Evolutionary conservation across 2,113 vertebrate genomes (phyloP), one percentile per base, ranked within the genome.

Genomic region (Myrmecobius fasciatus): DNA sequence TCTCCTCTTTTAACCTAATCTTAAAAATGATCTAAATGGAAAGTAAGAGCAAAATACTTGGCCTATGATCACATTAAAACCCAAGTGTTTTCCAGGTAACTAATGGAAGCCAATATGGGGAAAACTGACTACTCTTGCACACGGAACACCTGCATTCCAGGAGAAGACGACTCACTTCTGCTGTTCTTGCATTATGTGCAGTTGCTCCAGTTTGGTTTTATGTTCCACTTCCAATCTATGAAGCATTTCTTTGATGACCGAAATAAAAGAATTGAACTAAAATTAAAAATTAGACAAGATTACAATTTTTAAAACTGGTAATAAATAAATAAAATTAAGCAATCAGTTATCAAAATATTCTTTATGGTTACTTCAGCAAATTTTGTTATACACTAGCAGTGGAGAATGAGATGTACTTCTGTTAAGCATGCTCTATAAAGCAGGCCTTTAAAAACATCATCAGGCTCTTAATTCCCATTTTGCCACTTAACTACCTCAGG

Each of bases 211-310:
- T 98, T 99, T 99, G 93, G 99, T 99, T 98, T 99, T 99, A 98
- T 99, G 99, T 92, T 99, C 99, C 31, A 98, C 96, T 98, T 99
- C 99, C 99, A 99, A 98, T 97, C 99, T 99, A 97, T 90, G 99
- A 98, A 99, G 98, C 99, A 99, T 99, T 89, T 99, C 99, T 97
- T 98, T 99, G 98, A 99, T 99, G 93, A 99, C 99, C 92, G 98
- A 98, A 99, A 99, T 99, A 98, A 99, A 99, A 88, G 99, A 99
- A 98, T 99, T 99, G 98, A 99, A 99, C 99, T 99, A 97, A 36
- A 97, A 98, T 54, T 97, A 98, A 96, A 98, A 98, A 98, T n/a
- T 89, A 83, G 0, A 97, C 52, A 91, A 20, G 47, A 89, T 98
- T 91, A 93, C 52, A 20, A 96, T 95, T 96, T 97, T 97, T 94